Conservation (phyloP, 1,140 invertebrate genomes). For the Oedothorax gibbosus region DNA sequence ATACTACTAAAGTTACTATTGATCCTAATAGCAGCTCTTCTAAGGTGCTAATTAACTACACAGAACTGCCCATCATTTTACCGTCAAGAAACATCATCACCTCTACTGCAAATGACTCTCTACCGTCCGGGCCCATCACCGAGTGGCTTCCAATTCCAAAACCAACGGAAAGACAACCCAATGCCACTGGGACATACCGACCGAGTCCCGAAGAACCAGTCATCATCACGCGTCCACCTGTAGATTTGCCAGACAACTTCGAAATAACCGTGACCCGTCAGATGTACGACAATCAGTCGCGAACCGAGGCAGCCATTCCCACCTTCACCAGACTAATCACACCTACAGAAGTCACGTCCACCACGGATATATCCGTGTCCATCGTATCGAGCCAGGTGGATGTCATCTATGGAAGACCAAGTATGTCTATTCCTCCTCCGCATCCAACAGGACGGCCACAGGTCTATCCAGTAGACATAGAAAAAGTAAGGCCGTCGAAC, state of each 20-base stretch:
- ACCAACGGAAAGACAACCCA: slow-evolving; percentile 25
- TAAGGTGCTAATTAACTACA: slow-evolving; percentile 22
- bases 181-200: not conserved
- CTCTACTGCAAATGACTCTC: not conserved
- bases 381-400: slow-evolving; percentile 52
- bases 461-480: slow-evolving; percentile 55
- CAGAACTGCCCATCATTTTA: slow-evolving; percentile 27
- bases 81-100: slow-evolving; percentile 14
- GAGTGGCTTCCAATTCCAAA: slow-evolving; percentile 62
- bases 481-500: slow-evolving; percentile 28
- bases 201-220: slow-evolving; percentile 56
- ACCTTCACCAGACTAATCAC: slow-evolving; percentile 41
- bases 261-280: slow-evolving; percentile 63
- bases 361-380: slow-evolving; percentile 40
- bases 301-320: slow-evolving; percentile 7
- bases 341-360: slow-evolving; percentile 38
- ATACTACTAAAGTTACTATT: not conserved
- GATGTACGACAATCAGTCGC: slow-evolving; percentile 58
- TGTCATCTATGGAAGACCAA: slow-evolving; percentile 63
- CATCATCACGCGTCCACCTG: slow-evolving; percentile 63
- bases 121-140: slow-evolving; percentile 54
- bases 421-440: not conserved
- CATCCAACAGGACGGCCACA: slow-evolving; percentile 47
- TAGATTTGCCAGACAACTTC: slow-evolving; percentile 61
- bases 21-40: not conserved